Conservation (phyloP, 2,113 vertebrate species). For the Mastomys natalensis region DNA sequence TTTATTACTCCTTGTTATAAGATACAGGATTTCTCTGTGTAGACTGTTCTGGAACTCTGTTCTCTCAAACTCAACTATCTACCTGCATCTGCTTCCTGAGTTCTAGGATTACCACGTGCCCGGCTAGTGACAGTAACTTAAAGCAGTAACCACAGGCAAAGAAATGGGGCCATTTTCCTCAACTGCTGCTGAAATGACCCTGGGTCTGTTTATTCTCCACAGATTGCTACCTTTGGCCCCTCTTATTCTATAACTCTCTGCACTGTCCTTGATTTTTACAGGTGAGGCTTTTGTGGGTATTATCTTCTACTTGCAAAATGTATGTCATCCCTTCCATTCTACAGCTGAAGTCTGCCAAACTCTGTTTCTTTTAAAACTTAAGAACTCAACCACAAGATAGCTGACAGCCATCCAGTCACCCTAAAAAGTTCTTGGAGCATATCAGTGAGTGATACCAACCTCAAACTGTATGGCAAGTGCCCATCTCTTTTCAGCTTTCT, state of each 20-base stretch:
- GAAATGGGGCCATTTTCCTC: neutral
- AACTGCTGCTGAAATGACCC: neutral
- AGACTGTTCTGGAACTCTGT: neutral
- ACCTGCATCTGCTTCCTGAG: neutral
- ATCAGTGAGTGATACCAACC: conserved; percentile 41
- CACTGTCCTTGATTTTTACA: conserved; percentile 5
- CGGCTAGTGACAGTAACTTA: neutral
- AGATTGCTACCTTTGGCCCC: neutral
- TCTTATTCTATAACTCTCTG: neutral
- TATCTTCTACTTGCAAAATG: conserved; percentile 10
- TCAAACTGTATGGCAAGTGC: conserved; percentile 16
- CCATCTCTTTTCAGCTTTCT: neutral
- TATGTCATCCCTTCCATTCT: conserved; percentile 49
- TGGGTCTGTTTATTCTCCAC: neutral
- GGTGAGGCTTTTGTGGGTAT: conserved; percentile 15
- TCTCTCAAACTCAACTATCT: neutral
- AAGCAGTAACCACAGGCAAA: neutral
- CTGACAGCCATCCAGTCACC: neutral
- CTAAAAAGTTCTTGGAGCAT: conserved; percentile 19
- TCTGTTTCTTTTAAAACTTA: conserved; percentile 31
- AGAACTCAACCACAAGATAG: conserved; percentile 2
- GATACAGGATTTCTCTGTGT: conserved; percentile 5
- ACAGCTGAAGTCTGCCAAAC: neutral
- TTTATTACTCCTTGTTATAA: conserved; percentile 41
- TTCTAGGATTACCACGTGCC: neutral